phyloP scores from a whole-genome alignment of 2,113 vertebrate species.

The Ageneiosus marmoratus region DNA sequence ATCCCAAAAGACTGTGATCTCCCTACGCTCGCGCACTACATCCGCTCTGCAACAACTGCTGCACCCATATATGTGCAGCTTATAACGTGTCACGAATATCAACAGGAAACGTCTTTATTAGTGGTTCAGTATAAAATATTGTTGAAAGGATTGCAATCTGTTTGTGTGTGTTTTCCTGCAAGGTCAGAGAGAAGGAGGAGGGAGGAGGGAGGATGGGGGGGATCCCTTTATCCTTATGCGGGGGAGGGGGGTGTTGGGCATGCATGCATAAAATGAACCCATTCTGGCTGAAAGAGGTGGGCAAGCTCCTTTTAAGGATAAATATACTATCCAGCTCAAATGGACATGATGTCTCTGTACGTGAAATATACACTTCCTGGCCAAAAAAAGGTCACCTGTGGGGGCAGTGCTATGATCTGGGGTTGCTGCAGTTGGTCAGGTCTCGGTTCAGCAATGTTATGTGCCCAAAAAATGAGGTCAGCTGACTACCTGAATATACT shows the following conservation, averaged over 20 bases:
- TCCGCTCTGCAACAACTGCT: neutral
- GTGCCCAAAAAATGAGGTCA: too few species aligned
- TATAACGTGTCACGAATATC: slow-evolving; percentile 7
- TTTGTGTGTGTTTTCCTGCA: slow-evolving; percentile 43
- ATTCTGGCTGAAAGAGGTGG: neutral
- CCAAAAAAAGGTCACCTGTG: too few species aligned
- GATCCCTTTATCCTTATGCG: slow-evolving; percentile 50
- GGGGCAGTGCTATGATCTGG: too few species aligned
- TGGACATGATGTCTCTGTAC: neutral
- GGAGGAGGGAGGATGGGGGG: slow-evolving; percentile 9
- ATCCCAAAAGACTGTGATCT: neutral
- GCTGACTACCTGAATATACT: too few species aligned
- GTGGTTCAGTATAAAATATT: neutral
- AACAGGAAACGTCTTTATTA: neutral
- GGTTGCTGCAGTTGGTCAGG: too few species aligned
- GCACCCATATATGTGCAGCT: neutral
- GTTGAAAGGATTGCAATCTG: neutral
- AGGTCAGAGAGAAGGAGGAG: slow-evolving; percentile 58
- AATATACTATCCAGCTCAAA: neutral
- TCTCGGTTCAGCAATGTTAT: too few species aligned
- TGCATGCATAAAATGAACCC: slow-evolving; percentile 36
- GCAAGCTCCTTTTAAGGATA: neutral
- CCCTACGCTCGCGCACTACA: slow-evolving; percentile 20
- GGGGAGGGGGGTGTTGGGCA: slow-evolving; percentile 26
- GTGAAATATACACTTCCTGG: too few species aligned